Conservation (phyloP, 2,888 invertebrate genomes). For the Margaritifera margaritifera region DNA sequence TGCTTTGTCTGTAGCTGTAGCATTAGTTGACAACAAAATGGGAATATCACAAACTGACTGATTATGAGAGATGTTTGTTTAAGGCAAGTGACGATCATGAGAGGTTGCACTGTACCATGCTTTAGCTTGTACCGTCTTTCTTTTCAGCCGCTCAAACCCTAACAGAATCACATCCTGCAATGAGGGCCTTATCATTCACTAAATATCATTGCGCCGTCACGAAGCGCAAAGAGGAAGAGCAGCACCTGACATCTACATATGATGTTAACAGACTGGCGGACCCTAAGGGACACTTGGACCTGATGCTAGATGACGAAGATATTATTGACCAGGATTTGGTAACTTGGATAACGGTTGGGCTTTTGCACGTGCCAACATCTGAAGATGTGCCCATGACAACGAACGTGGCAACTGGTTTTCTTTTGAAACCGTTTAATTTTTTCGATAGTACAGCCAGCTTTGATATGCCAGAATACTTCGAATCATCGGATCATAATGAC, state of each 20-base stretch:
- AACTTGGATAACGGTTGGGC: slow-evolving; percentile 23
- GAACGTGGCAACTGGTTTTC: slow-evolving; percentile 13
- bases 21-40: too few species aligned
- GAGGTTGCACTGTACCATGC: not conserved
- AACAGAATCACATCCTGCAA: slow-evolving; percentile 9
- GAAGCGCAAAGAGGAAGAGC: slow-evolving; percentile 17
- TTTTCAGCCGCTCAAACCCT: slow-evolving; percentile 1
- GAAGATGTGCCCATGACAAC: slow-evolving; percentile 27
- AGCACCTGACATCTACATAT: slow-evolving; percentile 11
- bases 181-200: slow-evolving; percentile 17
- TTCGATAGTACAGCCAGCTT: slow-evolving; percentile 19
- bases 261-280: slow-evolving; percentile 17
- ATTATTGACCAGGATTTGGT: slow-evolving; percentile 23
- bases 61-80: too few species aligned
- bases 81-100: too few species aligned
- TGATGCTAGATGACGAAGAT: slow-evolving; percentile 15
- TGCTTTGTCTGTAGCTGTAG: too few species aligned
- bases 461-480: slow-evolving; percentile 19
- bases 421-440: slow-evolving; percentile 25
- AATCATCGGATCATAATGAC: slow-evolving; percentile 2
- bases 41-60: too few species aligned
- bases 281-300: slow-evolving; percentile 14
- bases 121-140: slow-evolving; percentile 1
- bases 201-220: slow-evolving; percentile 25
- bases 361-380: slow-evolving; percentile 21